A percentile compares a stretch with the other conserved stretches of the same genome.
Evolutionary conservation across 2,797 vertebrate species (phyloP).

Genomic region (Sebastes matsubarae): DNA sequence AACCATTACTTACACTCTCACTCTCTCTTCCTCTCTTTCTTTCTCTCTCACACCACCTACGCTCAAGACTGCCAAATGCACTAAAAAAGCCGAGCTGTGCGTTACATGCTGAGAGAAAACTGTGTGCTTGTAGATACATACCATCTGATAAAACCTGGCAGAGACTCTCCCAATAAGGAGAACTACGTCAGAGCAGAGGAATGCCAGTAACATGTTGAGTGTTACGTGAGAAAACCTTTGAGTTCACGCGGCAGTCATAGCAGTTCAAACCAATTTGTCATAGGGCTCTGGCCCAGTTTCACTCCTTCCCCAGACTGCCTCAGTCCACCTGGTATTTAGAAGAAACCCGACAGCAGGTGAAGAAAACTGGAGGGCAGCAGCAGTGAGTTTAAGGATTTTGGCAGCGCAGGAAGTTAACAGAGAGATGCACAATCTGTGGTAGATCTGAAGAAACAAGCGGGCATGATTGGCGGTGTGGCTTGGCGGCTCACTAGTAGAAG

Average conservation of each 20-base stretch:
- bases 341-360: constrained; percentile 54
- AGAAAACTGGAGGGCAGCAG: constrained; percentile 43
- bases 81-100: constrained; percentile 63
- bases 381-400: constrained; percentile 53
- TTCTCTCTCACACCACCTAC: constrained; percentile 61
- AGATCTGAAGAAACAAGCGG: constrained; percentile 35
- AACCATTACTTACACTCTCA: constrained; percentile 64
- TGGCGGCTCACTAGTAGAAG: constrained; percentile 24
- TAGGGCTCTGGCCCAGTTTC: constrained; percentile 35
- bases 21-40: constrained; percentile 23
- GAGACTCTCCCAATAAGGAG: constrained; percentile 44
- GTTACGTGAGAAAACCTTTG: constrained; percentile 36
- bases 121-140: constrained; percentile 44
- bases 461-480: constrained; percentile 25
- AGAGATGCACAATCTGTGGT: constrained; percentile 65
- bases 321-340: constrained; percentile 38
- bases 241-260: constrained; percentile 27
- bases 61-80: constrained; percentile 64
- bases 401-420: constrained; percentile 41
- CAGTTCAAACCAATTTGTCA: constrained; percentile 46
- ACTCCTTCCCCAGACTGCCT: neutral
- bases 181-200: constrained; percentile 54
- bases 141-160: constrained; percentile 69
- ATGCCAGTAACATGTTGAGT: constrained; percentile 49
- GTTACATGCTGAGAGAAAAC: constrained; percentile 49